phyloP scores from a whole-genome alignment of 2,797 vertebrate species.

The Trachurus trachurus region DNA sequence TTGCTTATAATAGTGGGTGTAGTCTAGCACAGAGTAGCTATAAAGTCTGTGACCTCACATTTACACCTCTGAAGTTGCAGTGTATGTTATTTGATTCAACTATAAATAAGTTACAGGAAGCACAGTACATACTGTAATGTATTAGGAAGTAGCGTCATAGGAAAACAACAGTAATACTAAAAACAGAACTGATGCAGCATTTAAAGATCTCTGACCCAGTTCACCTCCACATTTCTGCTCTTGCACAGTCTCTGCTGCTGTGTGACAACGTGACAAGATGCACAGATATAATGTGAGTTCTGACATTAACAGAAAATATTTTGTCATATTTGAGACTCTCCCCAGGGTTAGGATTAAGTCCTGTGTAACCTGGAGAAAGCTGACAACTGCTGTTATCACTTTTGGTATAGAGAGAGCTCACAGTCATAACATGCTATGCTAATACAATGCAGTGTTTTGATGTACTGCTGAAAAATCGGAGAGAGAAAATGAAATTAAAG shows the following conservation, averaged over 20 bases:
- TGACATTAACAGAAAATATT: background rate
- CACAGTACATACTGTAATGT: background rate
- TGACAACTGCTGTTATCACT: background rate
- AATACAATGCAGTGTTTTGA: background rate
- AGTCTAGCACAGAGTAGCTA: background rate
- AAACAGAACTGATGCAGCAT: background rate
- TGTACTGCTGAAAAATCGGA: background rate
- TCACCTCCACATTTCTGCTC: background rate
- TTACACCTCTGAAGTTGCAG: background rate
- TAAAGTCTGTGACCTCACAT: slow-evolving; percentile 6
- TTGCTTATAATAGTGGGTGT: background rate
- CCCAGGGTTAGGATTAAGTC: background rate
- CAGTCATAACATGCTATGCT: background rate
- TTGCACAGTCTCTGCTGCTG: background rate
- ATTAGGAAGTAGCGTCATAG: background rate
- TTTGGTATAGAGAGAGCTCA: background rate
- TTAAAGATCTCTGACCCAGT: slow-evolving; percentile 28
- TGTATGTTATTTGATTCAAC: slow-evolving; percentile 6
- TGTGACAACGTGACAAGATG: background rate
- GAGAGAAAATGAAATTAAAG: background rate
- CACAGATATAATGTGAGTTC: background rate
- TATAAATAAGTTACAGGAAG: background rate
- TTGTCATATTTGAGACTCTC: background rate
- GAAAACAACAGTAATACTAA: background rate
- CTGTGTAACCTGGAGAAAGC: background rate